Evolutionary conservation across 2,888 invertebrate genomes (phyloP).

Genomic region (Tridacna crocea): DNA sequence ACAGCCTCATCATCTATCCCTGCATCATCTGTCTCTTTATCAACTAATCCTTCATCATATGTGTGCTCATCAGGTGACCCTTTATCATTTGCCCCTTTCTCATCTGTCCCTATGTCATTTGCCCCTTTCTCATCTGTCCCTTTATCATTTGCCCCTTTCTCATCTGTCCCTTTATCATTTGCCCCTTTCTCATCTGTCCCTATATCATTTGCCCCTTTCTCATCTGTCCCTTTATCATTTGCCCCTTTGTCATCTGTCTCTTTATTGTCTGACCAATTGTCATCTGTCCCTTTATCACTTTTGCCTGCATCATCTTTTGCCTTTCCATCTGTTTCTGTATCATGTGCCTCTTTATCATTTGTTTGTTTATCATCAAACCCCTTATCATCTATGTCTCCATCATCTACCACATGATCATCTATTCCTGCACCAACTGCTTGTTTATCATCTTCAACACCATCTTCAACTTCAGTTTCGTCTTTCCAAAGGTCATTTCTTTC

Average conservation of each 20-base stretch:
- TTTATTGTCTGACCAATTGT: not conserved
- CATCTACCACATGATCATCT: not conserved
- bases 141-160: not conserved
- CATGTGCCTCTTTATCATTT: not conserved
- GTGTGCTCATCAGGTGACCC: not conserved
- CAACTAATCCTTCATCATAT: not conserved
- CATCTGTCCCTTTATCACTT: constrained; percentile 9
- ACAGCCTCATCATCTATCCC: constrained; percentile 15
- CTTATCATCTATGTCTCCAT: constrained; percentile 10
- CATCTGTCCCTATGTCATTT: not conserved
- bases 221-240: not conserved
- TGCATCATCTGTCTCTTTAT: not conserved
- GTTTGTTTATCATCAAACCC: not conserved
- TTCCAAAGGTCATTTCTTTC: not conserved
- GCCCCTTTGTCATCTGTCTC: not conserved
- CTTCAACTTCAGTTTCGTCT: constrained; percentile 15
- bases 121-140: not conserved
- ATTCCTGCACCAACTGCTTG: not conserved
- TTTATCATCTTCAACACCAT: constrained; percentile 2
- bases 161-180: not conserved
- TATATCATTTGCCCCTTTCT: not conserved
- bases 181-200: not conserved
- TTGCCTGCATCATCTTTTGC: constrained; percentile 16
- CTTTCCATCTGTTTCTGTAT: constrained; percentile 19
- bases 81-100: not conserved